These are phyloP conservation scores for Avahi laniger DNA, from an alignment of 2,797 vertebrate species.

Conservation along the genomic window DNA sequence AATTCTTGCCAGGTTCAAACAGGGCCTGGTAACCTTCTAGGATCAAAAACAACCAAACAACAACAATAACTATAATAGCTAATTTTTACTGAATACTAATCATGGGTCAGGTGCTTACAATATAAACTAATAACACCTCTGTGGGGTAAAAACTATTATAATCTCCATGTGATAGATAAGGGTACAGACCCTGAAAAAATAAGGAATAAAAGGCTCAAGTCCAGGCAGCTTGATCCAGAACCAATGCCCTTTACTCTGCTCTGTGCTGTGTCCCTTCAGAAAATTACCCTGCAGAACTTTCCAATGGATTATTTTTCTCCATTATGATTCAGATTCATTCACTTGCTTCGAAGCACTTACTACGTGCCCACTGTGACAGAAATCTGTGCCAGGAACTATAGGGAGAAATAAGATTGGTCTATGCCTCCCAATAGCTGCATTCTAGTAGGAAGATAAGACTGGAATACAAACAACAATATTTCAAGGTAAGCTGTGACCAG, in stretches of 20 bases:
- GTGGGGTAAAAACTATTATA: not conserved
- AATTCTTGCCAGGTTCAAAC: not conserved
- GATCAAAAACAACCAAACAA: not conserved
- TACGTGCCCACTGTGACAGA: not conserved
- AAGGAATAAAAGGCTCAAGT: not conserved
- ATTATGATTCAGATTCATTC: conserved; percentile 52
- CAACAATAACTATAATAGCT: not conserved
- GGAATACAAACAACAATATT: conserved; percentile 35
- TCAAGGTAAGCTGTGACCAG: not conserved
- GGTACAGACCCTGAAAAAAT: not conserved
- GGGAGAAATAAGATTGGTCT: not conserved
- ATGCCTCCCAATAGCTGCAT: not conserved
- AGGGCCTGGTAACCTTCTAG: not conserved
- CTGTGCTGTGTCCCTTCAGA: not conserved
- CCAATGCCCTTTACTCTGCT: not conserved
- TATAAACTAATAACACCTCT: not conserved
- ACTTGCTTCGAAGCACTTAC: conserved; percentile 47
- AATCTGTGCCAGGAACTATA: conserved; percentile 23
- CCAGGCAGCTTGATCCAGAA: not conserved
- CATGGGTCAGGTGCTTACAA: not conserved
- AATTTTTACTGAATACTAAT: not conserved
- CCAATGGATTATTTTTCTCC: conserved; percentile 31
- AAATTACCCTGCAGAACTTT: not conserved
- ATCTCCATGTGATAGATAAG: not conserved
- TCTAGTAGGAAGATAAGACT: not conserved